These are phyloP conservation scores for Eurystomus glaucurus DNA, from an alignment of 2,797 vertebrate genomes.

Conservation along the genomic window DNA sequence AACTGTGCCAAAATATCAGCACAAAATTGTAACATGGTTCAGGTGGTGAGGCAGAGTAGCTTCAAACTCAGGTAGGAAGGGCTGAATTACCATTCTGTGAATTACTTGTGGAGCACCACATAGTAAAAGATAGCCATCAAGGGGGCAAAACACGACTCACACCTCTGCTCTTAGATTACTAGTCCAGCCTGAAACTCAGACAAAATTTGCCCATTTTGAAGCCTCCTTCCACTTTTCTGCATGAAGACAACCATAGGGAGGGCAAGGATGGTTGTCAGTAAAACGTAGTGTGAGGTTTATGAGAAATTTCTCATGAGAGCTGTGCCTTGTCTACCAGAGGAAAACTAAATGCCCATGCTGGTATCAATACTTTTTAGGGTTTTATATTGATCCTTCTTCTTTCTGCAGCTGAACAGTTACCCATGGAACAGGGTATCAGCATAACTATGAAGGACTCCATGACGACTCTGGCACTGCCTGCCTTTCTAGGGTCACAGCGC, in stretches of 20 bases:
- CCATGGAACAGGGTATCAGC: not conserved
- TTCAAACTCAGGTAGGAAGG: not conserved
- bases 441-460: not conserved
- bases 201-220: not conserved
- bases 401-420: not conserved
- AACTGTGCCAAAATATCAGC: not conserved
- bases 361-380: not conserved
- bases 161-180: not conserved
- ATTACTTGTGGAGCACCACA: not conserved
- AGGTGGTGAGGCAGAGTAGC: not conserved
- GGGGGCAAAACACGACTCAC: not conserved
- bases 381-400: not conserved
- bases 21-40: rapidly evolving
- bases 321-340: not conserved
- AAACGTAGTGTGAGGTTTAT: rapidly evolving
- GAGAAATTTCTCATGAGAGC: not conserved
- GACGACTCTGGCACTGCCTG: not conserved
- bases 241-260: not conserved
- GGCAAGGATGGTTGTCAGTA: not conserved
- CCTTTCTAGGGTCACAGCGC: not conserved
- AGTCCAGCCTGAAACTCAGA: not conserved
- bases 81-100: not conserved
- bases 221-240: not conserved
- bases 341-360: not conserved
- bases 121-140: not conserved